Evolutionary conservation across 1,140 invertebrate genomes (phyloP), one percentile per base, ranked within the genome.

Genomic region (Yoshiicerus persimilis): DNA sequence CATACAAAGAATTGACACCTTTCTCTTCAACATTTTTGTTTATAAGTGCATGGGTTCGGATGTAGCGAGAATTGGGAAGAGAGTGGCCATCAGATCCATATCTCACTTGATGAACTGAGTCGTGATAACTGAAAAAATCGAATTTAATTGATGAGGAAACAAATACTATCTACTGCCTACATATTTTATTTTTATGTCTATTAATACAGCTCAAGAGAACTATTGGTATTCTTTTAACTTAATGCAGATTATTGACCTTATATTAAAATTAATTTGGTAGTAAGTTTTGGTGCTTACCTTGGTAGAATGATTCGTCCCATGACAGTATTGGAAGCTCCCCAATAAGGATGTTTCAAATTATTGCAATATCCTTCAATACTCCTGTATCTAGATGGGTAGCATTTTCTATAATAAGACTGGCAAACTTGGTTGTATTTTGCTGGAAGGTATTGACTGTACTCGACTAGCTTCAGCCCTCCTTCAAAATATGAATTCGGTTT

Each of bases 301-400:
- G 91, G 89, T 41, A 91, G 89, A 47, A 92, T 39, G 10, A 94
- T 89, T 75, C 93, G 89, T n/a, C 90, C 90, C 30, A 93, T 92
- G 3, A 92, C 88, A 27, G 91, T 92, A 39, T 91, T 89, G 3
- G 93, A 89, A 91, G 91, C 92, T 10, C 93, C 93, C 93, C 94
- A 94, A 91, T 91, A 90, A 3, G 91, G 93, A 92, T 95, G 91
- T 16, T 93, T 91, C 0, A 94, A 91, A 91, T 96, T 96, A 91
- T 97, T 97, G 91, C 96, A 97, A 23, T 95, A 95, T 8, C 96
- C 96, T 91, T 96, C 95, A 62, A 94, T 92, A 6, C 93, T 94
- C 16, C 96, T 92, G 91, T 95, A 96, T 87, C 93, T 94, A 38
- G 92, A 36, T 75, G 89, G 13, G 66, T 87, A 85, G 34, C 87